A percentile compares a stretch with the other conserved stretches of the same genome.
Evolutionary conservation across 1,140 invertebrate genomes (phyloP).

Genomic region (Frieseomelitta varia): DNA sequence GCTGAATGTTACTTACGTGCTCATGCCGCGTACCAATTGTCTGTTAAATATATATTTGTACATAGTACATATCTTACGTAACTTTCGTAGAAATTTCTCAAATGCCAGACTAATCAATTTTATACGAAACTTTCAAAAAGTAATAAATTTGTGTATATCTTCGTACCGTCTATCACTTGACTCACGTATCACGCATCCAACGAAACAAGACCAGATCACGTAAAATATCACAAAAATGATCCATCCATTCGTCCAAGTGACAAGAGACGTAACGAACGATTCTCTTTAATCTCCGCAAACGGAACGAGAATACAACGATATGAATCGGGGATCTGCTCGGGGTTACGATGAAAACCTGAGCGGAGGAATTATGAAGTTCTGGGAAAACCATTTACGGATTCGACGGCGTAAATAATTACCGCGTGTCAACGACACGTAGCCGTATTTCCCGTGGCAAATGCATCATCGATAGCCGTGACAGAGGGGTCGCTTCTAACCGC

Average conservation of each 20-base stretch:
- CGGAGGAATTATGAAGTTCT: constrained; percentile 34
- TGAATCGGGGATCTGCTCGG: background rate
- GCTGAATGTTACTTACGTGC: too few relatives aligned
- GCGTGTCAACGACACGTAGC: constrained; percentile 45
- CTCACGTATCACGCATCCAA: background rate
- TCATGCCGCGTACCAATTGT: too few relatives aligned
- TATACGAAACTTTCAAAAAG: too few relatives aligned
- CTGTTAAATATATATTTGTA: too few relatives aligned
- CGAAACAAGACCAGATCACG: background rate
- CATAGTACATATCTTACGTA: too few relatives aligned
- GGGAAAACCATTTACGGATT: constrained; percentile 45
- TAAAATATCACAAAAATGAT: background rate
- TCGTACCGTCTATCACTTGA: background rate
- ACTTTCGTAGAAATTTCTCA: too few relatives aligned
- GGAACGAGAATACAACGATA: background rate
- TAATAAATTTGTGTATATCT: background rate
- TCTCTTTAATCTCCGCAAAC: background rate
- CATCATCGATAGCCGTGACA: constrained; percentile 58
- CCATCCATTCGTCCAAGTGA: background rate
- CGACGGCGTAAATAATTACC: constrained; percentile 62
- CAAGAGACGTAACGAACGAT: background rate
- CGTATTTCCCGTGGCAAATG: constrained; percentile 55
- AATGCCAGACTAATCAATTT: too few relatives aligned
- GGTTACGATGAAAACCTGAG: constrained; percentile 10
- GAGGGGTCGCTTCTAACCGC: constrained; percentile 40